phyloP scores from a whole-genome alignment of 2,113 vertebrate species.

The Sitta europaea region DNA sequence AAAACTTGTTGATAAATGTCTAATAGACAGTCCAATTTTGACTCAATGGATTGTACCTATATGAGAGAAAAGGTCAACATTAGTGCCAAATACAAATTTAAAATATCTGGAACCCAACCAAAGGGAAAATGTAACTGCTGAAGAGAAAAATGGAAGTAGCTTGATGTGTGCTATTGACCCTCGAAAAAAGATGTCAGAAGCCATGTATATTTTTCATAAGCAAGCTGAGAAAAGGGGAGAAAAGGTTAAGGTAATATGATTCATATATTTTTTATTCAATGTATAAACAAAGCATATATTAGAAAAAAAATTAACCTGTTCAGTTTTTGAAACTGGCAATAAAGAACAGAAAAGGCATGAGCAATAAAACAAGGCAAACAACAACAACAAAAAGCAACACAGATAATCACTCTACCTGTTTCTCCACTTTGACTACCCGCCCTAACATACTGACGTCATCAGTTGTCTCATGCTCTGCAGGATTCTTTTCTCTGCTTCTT shows the following conservation, averaged over 20 bases:
- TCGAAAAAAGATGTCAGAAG: background rate
- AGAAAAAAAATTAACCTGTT: background rate
- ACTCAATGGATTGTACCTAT: slow-evolving; percentile 96
- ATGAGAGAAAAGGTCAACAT: background rate
- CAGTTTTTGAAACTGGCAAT: background rate
- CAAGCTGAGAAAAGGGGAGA: background rate
- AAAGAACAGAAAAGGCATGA: background rate
- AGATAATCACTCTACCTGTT: slow-evolving; percentile 80
- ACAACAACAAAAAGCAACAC: too few species aligned
- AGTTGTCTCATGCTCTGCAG: slow-evolving; percentile 84
- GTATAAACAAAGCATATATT: background rate
- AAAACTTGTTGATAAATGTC: slow-evolving; percentile 94
- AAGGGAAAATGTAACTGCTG: background rate
- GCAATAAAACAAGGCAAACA: background rate
- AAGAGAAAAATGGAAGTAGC: background rate
- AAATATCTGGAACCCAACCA: background rate
- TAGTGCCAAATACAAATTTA: background rate
- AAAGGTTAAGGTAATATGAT: background rate
- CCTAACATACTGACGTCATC: slow-evolving; percentile 97
- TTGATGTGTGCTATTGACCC: background rate
- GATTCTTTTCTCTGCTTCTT: slow-evolving; percentile 90
- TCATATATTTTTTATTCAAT: background rate
- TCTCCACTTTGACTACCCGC: slow-evolving; percentile 95
- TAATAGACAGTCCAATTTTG: slow-evolving; percentile 91
- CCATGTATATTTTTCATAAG: background rate